Conservation (phyloP, 1,140 invertebrate genomes). For the Leptopilina boulardi region DNA sequence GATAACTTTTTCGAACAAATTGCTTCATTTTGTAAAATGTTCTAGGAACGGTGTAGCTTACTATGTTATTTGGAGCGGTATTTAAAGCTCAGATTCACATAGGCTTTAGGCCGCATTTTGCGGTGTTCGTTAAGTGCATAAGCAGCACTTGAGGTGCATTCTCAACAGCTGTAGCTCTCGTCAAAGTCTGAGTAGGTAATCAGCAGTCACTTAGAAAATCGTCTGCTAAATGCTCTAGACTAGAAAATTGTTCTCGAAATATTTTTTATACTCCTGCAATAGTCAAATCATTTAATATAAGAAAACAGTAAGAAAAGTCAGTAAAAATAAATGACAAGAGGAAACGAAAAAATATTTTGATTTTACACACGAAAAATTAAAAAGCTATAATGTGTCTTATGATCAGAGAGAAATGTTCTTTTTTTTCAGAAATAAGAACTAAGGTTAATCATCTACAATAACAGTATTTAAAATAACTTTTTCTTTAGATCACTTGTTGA, state of each 20-base stretch:
- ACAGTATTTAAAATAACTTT: too few relatives aligned
- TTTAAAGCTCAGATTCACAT: background rate
- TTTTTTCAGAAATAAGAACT: too few relatives aligned
- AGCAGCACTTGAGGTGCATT: constrained; percentile 19
- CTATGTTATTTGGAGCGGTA: background rate
- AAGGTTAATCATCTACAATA: too few relatives aligned
- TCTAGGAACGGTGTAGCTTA: background rate
- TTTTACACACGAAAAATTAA: too few relatives aligned
- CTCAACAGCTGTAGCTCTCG: background rate
- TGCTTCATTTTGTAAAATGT: background rate
- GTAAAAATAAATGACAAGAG: too few relatives aligned
- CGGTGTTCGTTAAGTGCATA: background rate
- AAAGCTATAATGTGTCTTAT: too few relatives aligned
- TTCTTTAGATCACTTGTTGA: too few relatives aligned
- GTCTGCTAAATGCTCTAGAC: constrained; percentile 8
- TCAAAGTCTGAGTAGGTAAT: constrained; percentile 13
- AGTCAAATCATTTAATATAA: too few relatives aligned
- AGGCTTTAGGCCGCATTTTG: constrained; percentile 13
- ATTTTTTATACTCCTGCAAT: too few relatives aligned
- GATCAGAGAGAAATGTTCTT: too few relatives aligned
- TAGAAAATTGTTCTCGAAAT: background rate
- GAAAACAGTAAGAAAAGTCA: too few relatives aligned
- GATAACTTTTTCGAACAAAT: background rate
- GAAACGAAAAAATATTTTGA: too few relatives aligned
- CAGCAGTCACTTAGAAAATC: constrained; percentile 6